Percentiles rank a stretch among this genome's conserved stretches.
phyloP scores from a whole-genome alignment of 2,888 invertebrate species.

The Leucoma salicis region DNA sequence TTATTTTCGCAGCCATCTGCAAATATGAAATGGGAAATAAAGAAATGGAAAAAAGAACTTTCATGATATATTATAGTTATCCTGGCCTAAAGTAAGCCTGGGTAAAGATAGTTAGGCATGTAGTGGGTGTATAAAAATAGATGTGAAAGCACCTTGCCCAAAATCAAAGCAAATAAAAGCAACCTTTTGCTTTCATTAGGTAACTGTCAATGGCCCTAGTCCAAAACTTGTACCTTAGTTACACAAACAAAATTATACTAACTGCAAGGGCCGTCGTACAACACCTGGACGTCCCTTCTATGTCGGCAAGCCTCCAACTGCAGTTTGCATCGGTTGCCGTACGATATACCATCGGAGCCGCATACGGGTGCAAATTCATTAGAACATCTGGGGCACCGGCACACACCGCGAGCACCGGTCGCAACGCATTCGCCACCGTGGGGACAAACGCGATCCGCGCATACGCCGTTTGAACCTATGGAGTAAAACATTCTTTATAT shows the following conservation, averaged over 20 bases:
- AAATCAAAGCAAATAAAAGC: too few relatives aligned
- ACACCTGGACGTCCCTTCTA: conserved; percentile 87
- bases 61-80: background rate
- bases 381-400: conserved; percentile 92
- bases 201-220: too few relatives aligned
- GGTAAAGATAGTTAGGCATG: too few relatives aligned
- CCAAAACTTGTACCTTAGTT: too few relatives aligned
- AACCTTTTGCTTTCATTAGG: too few relatives aligned
- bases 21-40: too few relatives aligned
- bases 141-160: too few relatives aligned
- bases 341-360: conserved; percentile 91
- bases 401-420: conserved; percentile 87
- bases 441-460: conserved; percentile 87
- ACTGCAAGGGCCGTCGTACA: conserved; percentile 92
- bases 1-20: conserved; percentile 91
- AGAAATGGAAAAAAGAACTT: too few relatives aligned
- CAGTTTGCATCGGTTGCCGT: conserved; percentile 92
- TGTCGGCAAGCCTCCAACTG: conserved; percentile 90
- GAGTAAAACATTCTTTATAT: background rate
- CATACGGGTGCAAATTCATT: conserved; percentile 93
- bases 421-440: conserved; percentile 86
- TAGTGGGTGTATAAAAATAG: too few relatives aligned
- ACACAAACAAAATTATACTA: conserved; percentile 4
- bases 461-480: conserved; percentile 85
- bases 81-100: background rate